Base-by-base conservation (phyloP, 2,113 vertebrate species). In the Caretta caretta region DNA sequence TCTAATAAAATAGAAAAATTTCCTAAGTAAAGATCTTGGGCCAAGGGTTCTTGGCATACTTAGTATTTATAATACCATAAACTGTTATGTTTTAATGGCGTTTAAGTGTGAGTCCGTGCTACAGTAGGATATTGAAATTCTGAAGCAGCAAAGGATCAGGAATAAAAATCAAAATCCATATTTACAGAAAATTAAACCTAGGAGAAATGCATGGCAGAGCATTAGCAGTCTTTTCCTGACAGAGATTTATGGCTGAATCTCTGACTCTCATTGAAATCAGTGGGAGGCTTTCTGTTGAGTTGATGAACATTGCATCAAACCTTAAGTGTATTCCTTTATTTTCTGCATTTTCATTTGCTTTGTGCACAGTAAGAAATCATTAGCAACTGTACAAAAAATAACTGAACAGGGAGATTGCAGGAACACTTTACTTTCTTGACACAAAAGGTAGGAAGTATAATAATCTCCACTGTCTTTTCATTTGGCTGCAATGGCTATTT, bases 121-220 rank as follows among this genome's bases (percentile, higher is more conserved):
- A 0, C 62, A 57, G 76, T 80, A 3, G 17, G 38, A 48, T 0
- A 0, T 0, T 27, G 56, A 80, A 81, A 86, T 83, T 89, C 87
- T 90, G 92, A 95, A 84, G 42, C 35, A 84, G 78, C 48, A 50
- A 2, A 0, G 56, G 76, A 88, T 59, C 38, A 80, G 31, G 54
- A 93, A 88, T 35, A 65, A 1, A 0, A 20, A 24, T 62, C 89
- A 89, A 84, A 53, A 84, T 46, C 54, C 1, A 8, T n/a, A 20
- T 10, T 76, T 76, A 17, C 38, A 25, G 69, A 76, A 46, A 76
- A 76, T 25, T 46, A 76, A 76, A 46, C 22, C 31, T 53, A 50
- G 38, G 48, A 51, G 75, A 92, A 86, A 10, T 75, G 4, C 1
- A 0, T 22, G 82, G 38, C 31, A 83, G 81, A 89, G 31, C 19